phyloP scores from a whole-genome alignment of 2,888 invertebrate species.

The Priocnemis perturbator region DNA sequence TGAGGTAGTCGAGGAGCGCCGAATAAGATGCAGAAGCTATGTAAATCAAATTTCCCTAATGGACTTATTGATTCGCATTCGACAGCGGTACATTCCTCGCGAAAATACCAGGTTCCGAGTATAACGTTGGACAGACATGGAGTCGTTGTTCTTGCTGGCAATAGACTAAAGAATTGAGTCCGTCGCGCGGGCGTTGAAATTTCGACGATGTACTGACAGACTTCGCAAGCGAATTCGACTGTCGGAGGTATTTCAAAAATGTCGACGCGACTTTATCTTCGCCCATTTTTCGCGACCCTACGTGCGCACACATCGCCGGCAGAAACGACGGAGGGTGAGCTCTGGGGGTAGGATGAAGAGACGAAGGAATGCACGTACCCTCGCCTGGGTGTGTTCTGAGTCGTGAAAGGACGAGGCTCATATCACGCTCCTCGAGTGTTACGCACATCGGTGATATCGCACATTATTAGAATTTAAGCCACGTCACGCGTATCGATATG shows the following conservation, averaged over 20 bases:
- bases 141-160: too few relatives aligned
- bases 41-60: too few relatives aligned
- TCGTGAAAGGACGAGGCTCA: slow-evolving; percentile 41
- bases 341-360: neutral
- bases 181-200: neutral
- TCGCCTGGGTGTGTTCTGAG: slow-evolving; percentile 13
- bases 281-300: slow-evolving; percentile 40
- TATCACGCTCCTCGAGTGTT: slow-evolving; percentile 46
- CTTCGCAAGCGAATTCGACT: slow-evolving; percentile 28
- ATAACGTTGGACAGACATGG: too few relatives aligned
- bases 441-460: slow-evolving; percentile 57
- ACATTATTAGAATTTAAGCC: slow-evolving; percentile 63
- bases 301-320: slow-evolving; percentile 11
- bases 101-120: too few relatives aligned
- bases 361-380: slow-evolving; percentile 5
- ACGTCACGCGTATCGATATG: slow-evolving; percentile 21
- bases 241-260: slow-evolving; percentile 57
- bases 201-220: slow-evolving; percentile 16
- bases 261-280: slow-evolving; percentile 59
- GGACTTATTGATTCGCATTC: too few relatives aligned
- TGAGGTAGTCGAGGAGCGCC: too few relatives aligned
- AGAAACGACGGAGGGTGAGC: slow-evolving; percentile 9
- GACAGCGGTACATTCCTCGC: too few relatives aligned
- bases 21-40: too few relatives aligned
- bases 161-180: too few relatives aligned